phyloP scores from a whole-genome alignment of 1,140 invertebrate genomes.

The Lasioglossum albipes region DNA sequence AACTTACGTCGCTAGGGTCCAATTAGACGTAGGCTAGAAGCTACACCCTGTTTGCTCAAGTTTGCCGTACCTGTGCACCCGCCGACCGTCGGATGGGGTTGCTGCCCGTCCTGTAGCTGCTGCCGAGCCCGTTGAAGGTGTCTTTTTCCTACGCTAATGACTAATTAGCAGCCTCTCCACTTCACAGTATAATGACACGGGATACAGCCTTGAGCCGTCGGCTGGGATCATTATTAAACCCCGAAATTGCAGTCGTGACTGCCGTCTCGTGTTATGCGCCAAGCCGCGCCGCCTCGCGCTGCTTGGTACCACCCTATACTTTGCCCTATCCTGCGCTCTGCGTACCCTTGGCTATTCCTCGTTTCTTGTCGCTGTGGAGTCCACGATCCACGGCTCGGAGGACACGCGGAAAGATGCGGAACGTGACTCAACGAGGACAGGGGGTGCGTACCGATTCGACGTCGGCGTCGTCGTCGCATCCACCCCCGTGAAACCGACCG shows the following conservation, averaged over 20 bases:
- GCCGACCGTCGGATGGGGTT: conserved; percentile 65
- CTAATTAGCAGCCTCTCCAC: conserved; percentile 79
- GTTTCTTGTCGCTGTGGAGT: background rate
- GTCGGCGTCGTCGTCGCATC: background rate
- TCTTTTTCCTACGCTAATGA: conserved; percentile 81
- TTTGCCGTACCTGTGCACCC: conserved; percentile 66
- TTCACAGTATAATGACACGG: conserved; percentile 77
- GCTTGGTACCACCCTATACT: conserved; percentile 35
- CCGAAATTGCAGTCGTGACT: conserved; percentile 68
- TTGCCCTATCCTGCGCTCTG: conserved; percentile 39
- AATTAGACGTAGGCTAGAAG: conserved; percentile 80
- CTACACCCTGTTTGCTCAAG: conserved; percentile 79
- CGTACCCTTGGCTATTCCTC: background rate
- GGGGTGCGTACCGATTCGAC: conserved; percentile 30
- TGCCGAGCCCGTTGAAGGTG: conserved; percentile 69
- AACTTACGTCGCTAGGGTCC: conserved; percentile 80
- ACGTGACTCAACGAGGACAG: conserved; percentile 49
- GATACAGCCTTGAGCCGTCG: conserved; percentile 56
- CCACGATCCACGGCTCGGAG: conserved; percentile 29
- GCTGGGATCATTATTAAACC: conserved; percentile 72
- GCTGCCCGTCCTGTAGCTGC: conserved; percentile 63
- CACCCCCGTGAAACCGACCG: too few species aligned
- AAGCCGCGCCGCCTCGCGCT: conserved; percentile 13
- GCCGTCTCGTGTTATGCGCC: conserved; percentile 42
- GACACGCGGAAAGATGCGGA: conserved; percentile 44